Conservation (phyloP, 1,140 invertebrate species). For the Antheraea mylitta region DNA sequence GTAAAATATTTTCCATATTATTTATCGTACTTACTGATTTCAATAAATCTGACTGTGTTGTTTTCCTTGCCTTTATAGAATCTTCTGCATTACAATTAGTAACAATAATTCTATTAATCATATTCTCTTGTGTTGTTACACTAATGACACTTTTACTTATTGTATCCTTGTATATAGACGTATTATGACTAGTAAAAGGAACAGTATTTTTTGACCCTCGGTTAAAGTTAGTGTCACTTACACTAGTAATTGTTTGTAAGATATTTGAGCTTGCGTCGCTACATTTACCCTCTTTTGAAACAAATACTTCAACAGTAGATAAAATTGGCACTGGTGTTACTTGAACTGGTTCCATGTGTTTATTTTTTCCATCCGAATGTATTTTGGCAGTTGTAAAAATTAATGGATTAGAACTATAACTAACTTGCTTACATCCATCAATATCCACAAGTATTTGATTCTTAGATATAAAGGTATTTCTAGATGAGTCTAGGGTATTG, state of each 20-base stretch:
- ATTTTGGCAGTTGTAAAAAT: constrained; percentile 75
- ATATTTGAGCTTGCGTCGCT: background rate
- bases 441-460: constrained; percentile 59
- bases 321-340: constrained; percentile 60
- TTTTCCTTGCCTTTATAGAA: background rate
- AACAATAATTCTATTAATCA: background rate
- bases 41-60: background rate
- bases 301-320: constrained; percentile 58
- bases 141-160: background rate
- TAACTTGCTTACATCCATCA: constrained; percentile 37
- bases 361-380: constrained; percentile 58
- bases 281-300: constrained; percentile 14
- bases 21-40: background rate
- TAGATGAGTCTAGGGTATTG: constrained; percentile 31
- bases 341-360: constrained; percentile 57
- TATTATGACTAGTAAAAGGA: background rate
- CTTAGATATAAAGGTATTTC: constrained; percentile 36
- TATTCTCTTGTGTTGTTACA: background rate
- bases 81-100: background rate
- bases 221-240: background rate
- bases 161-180: background rate
- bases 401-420: constrained; percentile 46
- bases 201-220: background rate
- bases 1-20: background rate
- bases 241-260: constrained; percentile 1